Conservation (phyloP, 2,888 invertebrate species). For the Macropis europaea region DNA sequence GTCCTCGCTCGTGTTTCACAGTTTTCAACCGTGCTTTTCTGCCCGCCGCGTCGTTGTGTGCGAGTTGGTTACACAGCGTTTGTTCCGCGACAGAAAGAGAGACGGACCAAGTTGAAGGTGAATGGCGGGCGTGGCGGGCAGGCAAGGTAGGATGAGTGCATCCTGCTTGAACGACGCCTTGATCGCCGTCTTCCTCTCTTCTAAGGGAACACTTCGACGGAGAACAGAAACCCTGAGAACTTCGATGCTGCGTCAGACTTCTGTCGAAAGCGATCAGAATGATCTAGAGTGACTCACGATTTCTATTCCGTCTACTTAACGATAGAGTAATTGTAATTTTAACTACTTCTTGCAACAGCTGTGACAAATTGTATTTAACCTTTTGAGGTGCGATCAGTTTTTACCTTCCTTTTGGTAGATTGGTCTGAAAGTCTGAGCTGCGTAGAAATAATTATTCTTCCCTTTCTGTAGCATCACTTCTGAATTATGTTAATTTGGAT, state of each 20-base stretch:
- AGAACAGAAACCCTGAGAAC: constrained; percentile 30
- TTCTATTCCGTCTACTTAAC: too few species aligned
- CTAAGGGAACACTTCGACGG: constrained; percentile 54
- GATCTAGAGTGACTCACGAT: too few species aligned
- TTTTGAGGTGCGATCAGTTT: too few species aligned
- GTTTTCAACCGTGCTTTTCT: constrained; percentile 39
- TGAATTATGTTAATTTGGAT: too few species aligned
- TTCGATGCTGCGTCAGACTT: constrained; percentile 17
- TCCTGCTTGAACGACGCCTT: constrained; percentile 74
- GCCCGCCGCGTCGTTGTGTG: background rate
- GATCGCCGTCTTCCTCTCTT: constrained; percentile 76
- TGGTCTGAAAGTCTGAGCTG: too few species aligned
- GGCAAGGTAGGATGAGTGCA: constrained; percentile 70
- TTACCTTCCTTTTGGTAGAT: too few species aligned
- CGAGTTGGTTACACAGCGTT: constrained; percentile 44
- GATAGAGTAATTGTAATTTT: too few species aligned
- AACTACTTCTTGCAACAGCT: too few species aligned
- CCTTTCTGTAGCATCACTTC: too few species aligned
- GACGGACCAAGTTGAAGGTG: constrained; percentile 79
- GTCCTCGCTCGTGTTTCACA: constrained; percentile 38
- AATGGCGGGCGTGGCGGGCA: constrained; percentile 78
- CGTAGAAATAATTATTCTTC: too few species aligned
- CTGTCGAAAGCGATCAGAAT: background rate
- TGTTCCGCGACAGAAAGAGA: constrained; percentile 56
- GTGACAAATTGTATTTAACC: too few species aligned